Conservation (phyloP, 2,113 vertebrate genomes). For the Paratilapia polleni region DNA sequence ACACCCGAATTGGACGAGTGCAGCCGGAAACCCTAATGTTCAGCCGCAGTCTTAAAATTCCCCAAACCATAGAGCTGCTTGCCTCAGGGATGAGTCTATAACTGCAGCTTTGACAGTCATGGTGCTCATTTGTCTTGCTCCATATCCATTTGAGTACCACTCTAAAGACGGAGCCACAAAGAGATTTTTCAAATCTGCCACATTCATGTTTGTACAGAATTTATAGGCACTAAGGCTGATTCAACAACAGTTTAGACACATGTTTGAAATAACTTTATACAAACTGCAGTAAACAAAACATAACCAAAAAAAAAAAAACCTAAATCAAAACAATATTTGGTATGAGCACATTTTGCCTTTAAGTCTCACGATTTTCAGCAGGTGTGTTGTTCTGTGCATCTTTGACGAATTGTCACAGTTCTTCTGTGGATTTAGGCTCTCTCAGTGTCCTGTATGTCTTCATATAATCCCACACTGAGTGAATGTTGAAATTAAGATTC, state of each 20-base stretch:
- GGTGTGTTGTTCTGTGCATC: neutral
- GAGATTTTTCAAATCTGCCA: neutral
- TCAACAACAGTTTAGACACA: neutral
- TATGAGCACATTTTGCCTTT: neutral
- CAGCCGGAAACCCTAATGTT: constrained; percentile 56
- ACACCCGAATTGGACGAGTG: constrained; percentile 44
- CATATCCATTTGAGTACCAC: neutral
- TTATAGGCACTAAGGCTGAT: neutral
- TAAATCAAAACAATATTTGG: neutral
- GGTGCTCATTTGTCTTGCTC: constrained; percentile 32
- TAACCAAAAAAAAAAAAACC: neutral
- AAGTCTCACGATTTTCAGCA: neutral
- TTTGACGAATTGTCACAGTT: neutral
- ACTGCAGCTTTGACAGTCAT: constrained; percentile 36
- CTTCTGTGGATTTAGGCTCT: neutral
- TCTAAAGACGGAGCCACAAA: neutral
- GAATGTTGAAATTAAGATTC: neutral
- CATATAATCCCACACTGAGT: neutral
- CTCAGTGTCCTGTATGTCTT: neutral
- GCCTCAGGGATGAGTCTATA: constrained; percentile 47
- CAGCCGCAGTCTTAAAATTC: constrained; percentile 54
- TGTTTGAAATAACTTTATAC: neutral
- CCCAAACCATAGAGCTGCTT: constrained; percentile 23
- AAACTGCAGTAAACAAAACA: neutral
- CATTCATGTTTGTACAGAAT: neutral